Evolutionary conservation across 2,113 vertebrate species (phyloP), one percentile per base, ranked within the genome.

Genomic region (Mus spicilegus): DNA sequence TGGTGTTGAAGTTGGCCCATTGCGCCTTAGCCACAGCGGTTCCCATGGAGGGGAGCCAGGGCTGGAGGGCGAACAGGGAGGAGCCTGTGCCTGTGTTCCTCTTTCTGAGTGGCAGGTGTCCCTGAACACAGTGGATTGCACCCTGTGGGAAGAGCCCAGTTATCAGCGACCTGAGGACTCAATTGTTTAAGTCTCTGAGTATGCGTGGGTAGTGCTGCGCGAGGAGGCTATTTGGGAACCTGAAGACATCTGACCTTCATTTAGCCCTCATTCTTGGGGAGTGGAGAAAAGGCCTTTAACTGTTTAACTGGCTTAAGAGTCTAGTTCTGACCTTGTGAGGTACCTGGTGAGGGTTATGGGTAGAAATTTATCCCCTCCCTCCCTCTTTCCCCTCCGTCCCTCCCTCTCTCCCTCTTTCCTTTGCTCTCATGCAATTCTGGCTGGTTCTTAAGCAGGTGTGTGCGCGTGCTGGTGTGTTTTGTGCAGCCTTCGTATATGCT

Each of bases 1-100:
- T 80, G 73, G 6, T 87, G 89, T 89, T 91, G 89, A 86, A 81
- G 30, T 94, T 92, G 92, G 92, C 94, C 1, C 4, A 13, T 81
- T 10, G 46, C 61, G 81, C 58, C 58, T 61, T 26, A 39, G 81
- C 90, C 73, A 24, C 77, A 81, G 87, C n/a, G 28, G 39, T 81
- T 92, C 86, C 51, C 89, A n/a, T 89, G 89, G 88, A 82, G 78
- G 17, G 0, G 12, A 92, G 75, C 63, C 22, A 8, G 63, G 73
- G 33, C 28, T 30, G 12, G 6, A 65, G 77, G 81, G 19, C 17
- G 73, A 42, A 46, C 28, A 2, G 82, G 73, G 77, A 81, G 56
- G 61, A 5, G 33, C 39, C 7, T 9, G 22, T 1, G 6, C 72
- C 72, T 8, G 9, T 22, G 85, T n/a, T 58, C 30, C 3, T 61